Conservation (phyloP, 2,888 invertebrate species). For the Dryobotodes eremita region DNA sequence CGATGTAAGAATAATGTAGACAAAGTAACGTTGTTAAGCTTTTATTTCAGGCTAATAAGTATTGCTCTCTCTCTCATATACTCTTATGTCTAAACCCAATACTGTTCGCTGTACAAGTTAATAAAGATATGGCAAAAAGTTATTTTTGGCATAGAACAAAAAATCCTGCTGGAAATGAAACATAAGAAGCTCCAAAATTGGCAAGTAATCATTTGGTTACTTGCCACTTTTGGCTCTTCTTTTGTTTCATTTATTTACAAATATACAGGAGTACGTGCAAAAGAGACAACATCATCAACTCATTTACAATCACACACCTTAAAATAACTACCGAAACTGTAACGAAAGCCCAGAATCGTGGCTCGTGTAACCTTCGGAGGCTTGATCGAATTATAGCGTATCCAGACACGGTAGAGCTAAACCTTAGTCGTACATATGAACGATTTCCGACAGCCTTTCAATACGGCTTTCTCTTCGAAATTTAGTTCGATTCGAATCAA, state of each 20-base stretch:
- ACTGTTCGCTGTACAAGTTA: background rate
- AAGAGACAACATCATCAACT: conserved; percentile 29
- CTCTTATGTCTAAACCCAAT: background rate
- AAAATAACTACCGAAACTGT: conserved; percentile 62
- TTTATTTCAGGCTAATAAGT: background rate
- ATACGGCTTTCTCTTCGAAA: conserved; percentile 75
- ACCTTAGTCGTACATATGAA: conserved; percentile 51
- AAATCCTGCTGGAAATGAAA: conserved; percentile 5
- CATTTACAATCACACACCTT: conserved; percentile 52
- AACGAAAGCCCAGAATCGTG: conserved; percentile 65
- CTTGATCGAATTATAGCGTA: conserved; percentile 62
- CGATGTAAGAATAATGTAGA: conserved; percentile 20
- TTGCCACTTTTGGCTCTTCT: conserved; percentile 29
- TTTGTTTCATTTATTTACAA: conserved; percentile 19
- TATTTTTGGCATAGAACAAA: background rate
- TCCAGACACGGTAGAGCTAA: conserved; percentile 50
- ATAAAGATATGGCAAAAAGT: background rate
- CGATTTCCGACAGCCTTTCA: conserved; percentile 65
- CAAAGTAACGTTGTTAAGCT: conserved; percentile 3
- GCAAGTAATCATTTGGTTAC: background rate
- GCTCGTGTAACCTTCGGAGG: conserved; percentile 59
- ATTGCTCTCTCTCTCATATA: background rate
- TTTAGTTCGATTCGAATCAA: conserved; percentile 71
- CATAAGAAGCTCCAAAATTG: background rate
- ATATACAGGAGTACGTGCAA: conserved; percentile 10